Percentiles rank a stretch among this genome's conserved stretches.
Evolutionary conservation across 2,888 invertebrate genomes (phyloP).

Genomic region (Sthenelais limicola): DNA sequence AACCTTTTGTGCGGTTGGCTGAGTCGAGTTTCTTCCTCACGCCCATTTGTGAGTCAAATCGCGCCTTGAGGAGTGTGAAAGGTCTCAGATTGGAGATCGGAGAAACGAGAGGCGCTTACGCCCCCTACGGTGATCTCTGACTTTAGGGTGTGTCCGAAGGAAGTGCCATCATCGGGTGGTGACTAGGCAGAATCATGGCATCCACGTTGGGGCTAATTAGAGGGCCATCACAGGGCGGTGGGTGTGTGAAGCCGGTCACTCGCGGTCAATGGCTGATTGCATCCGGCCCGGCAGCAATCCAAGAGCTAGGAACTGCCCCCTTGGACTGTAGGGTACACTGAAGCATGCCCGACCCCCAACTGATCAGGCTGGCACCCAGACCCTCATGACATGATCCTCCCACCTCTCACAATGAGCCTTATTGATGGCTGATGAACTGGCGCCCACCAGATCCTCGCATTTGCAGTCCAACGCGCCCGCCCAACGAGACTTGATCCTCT

Average conservation of each 20-base stretch:
- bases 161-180: slow-evolving; percentile 9
- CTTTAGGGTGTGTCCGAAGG: slow-evolving; percentile 8
- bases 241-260: background rate
- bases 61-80: slow-evolving; percentile 11
- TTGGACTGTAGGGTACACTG: too few species aligned
- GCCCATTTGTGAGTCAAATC: slow-evolving; percentile 34
- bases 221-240: background rate
- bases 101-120: background rate
- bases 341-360: too few species aligned
- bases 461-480: too few species aligned
- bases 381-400: slow-evolving; percentile 20
- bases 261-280: background rate
- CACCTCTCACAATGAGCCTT: slow-evolving; percentile 24
- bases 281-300: background rate
- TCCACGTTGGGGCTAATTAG: slow-evolving; percentile 10
- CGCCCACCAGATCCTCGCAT: too few species aligned
- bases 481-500: too few species aligned
- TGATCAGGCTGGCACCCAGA: background rate
- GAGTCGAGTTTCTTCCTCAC: background rate
- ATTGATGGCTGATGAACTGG: slow-evolving; percentile 28
- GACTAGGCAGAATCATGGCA: slow-evolving; percentile 21
- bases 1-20: background rate
- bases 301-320: too few species aligned
- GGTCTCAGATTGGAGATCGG: background rate
- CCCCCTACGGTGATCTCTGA: slow-evolving; percentile 21